These are phyloP conservation scores for Forbesichthys agassizii DNA, from an alignment of 2,113 vertebrate genomes.

Conservation along the genomic window DNA sequence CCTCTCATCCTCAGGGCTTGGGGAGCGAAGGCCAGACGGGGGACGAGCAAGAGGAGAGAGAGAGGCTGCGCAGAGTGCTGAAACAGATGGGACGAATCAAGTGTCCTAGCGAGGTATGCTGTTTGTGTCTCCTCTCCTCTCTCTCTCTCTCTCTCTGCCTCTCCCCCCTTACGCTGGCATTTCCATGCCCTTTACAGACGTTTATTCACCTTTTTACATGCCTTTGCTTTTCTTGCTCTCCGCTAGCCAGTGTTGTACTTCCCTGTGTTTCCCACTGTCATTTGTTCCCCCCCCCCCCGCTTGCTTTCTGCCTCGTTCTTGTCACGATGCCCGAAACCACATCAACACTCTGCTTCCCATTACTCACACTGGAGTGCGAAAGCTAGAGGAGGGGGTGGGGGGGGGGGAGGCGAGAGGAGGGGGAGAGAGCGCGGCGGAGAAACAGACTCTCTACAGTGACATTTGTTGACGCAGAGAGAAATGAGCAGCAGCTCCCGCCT, in stretches of 20 bases:
- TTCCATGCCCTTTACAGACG: constrained; percentile 24
- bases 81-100: constrained; percentile 98
- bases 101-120: constrained; percentile 90
- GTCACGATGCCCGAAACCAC: constrained; percentile 61
- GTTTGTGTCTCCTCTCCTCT: constrained; percentile 13
- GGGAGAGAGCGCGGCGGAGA: constrained; percentile 29
- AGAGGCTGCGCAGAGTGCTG: constrained; percentile 88
- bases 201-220: constrained; percentile 27
- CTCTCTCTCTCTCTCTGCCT: constrained; percentile 14
- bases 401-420: constrained; percentile 29
- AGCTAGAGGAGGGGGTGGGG: constrained; percentile 17
- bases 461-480: constrained; percentile 43
- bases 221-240: constrained; percentile 34
- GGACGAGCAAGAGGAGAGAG: constrained; percentile 87
- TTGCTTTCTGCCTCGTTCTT: constrained; percentile 49
- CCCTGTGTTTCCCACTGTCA: constrained; percentile 32
- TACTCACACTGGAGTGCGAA: constrained; percentile 34
- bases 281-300: constrained; percentile 18
- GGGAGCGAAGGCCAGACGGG: constrained; percentile 80
- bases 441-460: constrained; percentile 39
- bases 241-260: constrained; percentile 15
- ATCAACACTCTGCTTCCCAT: constrained; percentile 63
- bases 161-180: not conserved
- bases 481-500: constrained; percentile 13
- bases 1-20: constrained; percentile 74